A percentile compares a stretch with the other conserved stretches of the same genome.
These are phyloP conservation scores for Hemiscyllium ocellatum DNA, from an alignment of 2,113 vertebrate species.

Conservation along the genomic window DNA sequence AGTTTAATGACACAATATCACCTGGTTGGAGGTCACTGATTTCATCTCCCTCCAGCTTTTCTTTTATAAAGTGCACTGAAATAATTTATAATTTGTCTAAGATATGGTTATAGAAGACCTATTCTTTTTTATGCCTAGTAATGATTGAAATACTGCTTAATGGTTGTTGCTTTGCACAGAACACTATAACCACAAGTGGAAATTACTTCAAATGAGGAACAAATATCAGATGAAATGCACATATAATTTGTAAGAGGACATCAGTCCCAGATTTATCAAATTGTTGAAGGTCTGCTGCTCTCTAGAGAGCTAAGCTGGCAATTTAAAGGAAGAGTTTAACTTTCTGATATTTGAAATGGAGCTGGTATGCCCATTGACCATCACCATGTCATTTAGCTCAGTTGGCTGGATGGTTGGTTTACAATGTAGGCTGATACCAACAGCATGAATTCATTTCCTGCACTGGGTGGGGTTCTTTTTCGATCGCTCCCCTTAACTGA, in stretches of 20 bases:
- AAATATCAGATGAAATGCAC: neutral
- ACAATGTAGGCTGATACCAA: too few relatives aligned
- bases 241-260: neutral
- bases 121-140: neutral
- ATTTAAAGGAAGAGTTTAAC: neutral
- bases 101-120: neutral
- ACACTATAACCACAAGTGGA: neutral
- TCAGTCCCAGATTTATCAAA: neutral
- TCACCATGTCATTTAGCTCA: too few relatives aligned
- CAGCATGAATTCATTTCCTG: too few relatives aligned
- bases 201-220: neutral
- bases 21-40: neutral
- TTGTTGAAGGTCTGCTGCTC: neutral
- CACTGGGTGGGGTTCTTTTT: too few relatives aligned
- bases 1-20: neutral
- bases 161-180: neutral
- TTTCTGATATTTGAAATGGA: neutral
- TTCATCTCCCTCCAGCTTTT: neutral
- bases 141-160: conserved; percentile 21
- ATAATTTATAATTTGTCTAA: neutral
- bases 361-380: neutral
- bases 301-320: neutral
- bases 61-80: neutral
- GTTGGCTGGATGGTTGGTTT: too few relatives aligned
- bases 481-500: too few relatives aligned